Percentiles rank a stretch among this genome's conserved stretches.
phyloP scores from a whole-genome alignment of 2,888 invertebrate genomes.

The Mechanitis mazaeus region DNA sequence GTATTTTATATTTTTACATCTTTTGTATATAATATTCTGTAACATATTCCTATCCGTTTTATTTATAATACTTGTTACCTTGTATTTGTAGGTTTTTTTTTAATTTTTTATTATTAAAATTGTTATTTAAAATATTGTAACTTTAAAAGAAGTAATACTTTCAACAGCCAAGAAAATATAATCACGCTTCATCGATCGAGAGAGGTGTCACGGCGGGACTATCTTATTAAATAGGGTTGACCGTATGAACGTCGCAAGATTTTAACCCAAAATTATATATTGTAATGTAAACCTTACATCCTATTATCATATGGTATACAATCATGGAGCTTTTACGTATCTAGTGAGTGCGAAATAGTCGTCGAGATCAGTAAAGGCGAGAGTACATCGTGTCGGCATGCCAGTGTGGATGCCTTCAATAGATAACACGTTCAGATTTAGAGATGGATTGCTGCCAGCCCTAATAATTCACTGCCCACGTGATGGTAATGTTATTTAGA shows the following conservation, averaged over 20 bases:
- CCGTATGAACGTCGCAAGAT: slow-evolving; percentile 31
- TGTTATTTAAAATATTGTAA: slow-evolving; percentile 3
- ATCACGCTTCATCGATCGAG: slow-evolving; percentile 49
- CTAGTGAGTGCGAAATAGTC: slow-evolving; percentile 41
- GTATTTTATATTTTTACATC: too few relatives aligned
- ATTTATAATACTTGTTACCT: too few relatives aligned
- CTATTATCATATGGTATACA: slow-evolving; percentile 22
- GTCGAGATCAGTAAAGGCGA: slow-evolving; percentile 47
- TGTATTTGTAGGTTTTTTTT: too few relatives aligned
- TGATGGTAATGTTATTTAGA: slow-evolving; percentile 30
- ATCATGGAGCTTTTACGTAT: slow-evolving; percentile 26
- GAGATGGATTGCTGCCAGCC: slow-evolving; percentile 38
- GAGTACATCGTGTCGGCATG: slow-evolving; percentile 32
- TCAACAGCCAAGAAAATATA: slow-evolving; percentile 41
- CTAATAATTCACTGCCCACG: slow-evolving; percentile 35
- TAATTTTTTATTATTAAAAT: neutral
- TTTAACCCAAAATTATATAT: neutral
- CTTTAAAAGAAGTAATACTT: slow-evolving; percentile 31
- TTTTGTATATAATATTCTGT: too few relatives aligned
- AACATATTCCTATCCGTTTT: too few relatives aligned
- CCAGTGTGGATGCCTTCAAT: slow-evolving; percentile 50
- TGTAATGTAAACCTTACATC: slow-evolving; percentile 25
- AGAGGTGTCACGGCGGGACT: slow-evolving; percentile 51
- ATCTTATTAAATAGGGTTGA: slow-evolving; percentile 49
- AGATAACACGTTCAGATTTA: slow-evolving; percentile 55